Conservation (phyloP, 2,797 vertebrate species). For the Enteromius treurensis region DNA sequence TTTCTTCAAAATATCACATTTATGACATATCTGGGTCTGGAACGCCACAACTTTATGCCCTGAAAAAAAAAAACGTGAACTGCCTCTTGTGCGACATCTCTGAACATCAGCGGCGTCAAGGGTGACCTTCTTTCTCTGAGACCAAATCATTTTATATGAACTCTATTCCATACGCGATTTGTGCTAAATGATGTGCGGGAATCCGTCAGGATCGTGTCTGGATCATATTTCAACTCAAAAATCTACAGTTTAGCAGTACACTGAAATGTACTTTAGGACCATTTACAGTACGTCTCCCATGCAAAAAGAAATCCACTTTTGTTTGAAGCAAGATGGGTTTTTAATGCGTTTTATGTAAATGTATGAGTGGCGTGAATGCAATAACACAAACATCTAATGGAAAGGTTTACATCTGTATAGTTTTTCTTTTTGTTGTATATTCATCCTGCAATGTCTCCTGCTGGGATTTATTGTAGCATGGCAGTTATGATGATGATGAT, state of each 20-base stretch:
- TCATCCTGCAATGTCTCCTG: background rate
- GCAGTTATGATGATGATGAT: conserved; percentile 4
- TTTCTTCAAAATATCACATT: conserved; percentile 49
- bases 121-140: conserved; percentile 35
- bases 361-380: background rate
- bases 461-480: background rate
- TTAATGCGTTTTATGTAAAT: conserved; percentile 1
- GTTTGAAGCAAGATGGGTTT: background rate
- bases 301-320: background rate
- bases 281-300: background rate
- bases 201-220: background rate
- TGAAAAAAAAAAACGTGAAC: conserved; percentile 27
- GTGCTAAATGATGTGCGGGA: background rate
- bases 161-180: conserved; percentile 16
- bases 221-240: background rate
- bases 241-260: background rate
- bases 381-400: conserved; percentile 15
- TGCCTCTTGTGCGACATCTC: conserved; percentile 40
- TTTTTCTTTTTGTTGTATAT: conserved; percentile 9
- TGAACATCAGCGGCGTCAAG: background rate
- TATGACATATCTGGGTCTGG: conserved; percentile 55
- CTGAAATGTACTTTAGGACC: background rate
- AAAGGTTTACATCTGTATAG: background rate
- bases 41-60: conserved; percentile 41
- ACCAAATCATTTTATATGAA: background rate